A percentile compares a stretch with the other conserved stretches of the same genome.
Conservation (phyloP, 2,797 vertebrate species). For the Manis crassicaudata region DNA sequence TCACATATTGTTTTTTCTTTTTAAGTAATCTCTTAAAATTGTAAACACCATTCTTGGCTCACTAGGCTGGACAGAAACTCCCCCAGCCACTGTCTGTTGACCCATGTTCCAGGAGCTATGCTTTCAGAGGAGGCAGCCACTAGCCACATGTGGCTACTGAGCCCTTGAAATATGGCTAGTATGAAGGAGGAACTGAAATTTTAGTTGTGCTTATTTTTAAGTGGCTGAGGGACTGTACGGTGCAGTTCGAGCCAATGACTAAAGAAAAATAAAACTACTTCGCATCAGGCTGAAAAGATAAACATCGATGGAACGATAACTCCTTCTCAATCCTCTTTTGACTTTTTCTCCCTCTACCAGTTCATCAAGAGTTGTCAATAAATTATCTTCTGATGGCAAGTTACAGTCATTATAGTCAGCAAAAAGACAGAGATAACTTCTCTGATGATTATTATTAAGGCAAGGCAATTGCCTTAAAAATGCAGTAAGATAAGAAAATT, state of each 20-base stretch:
- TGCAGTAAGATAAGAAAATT: background rate
- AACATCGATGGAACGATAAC: background rate
- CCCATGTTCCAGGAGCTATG: background rate
- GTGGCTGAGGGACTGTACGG: background rate
- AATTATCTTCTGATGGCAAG: background rate
- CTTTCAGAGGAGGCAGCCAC: background rate
- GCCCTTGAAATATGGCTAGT: background rate
- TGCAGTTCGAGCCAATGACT: background rate
- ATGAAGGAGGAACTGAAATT: background rate
- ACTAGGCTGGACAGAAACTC: background rate
- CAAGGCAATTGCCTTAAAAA: slow-evolving; percentile 25
- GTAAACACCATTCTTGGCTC: background rate
- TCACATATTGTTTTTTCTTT: background rate
- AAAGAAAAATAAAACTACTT: background rate
- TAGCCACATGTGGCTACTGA: background rate
- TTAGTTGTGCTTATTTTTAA: background rate
- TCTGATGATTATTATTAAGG: background rate
- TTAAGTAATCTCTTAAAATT: background rate
- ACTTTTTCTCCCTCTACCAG: background rate
- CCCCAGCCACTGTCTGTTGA: background rate
- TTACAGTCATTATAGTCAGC: background rate
- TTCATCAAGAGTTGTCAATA: background rate
- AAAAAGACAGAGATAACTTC: background rate
- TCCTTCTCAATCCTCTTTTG: background rate
- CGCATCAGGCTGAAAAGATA: background rate